phyloP scores from a whole-genome alignment of 2,797 vertebrate genomes.

The Halcyon chelicuti region DNA sequence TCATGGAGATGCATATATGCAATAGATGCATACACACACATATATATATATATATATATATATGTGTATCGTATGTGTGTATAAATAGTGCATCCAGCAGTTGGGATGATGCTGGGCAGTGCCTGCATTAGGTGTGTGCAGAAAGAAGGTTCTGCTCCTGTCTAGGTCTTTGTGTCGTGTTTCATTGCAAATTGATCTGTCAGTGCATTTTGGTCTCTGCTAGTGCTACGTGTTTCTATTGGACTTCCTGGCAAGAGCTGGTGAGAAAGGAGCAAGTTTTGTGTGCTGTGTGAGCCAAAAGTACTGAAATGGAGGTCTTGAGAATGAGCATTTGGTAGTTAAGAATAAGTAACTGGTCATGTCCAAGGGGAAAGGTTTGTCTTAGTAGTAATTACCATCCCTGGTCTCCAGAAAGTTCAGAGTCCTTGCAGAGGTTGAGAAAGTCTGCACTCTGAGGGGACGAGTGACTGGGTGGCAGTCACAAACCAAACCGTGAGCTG shows the following conservation, averaged over 20 bases:
- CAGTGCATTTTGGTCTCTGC: background rate
- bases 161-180: background rate
- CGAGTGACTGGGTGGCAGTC: background rate
- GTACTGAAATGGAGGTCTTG: background rate
- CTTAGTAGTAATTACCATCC: background rate
- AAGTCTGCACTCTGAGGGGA: accelerated
- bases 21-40: background rate
- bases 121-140: background rate
- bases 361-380: background rate
- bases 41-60: too few species aligned
- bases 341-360: background rate
- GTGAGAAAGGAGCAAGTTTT: background rate
- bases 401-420: background rate
- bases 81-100: background rate
- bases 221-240: background rate
- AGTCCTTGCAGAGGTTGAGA: background rate
- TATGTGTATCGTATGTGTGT: accelerated
- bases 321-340: background rate
- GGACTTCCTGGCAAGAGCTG: background rate
- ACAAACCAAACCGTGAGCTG: background rate
- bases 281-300: background rate
- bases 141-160: background rate
- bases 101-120: background rate
- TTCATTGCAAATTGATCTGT: background rate
- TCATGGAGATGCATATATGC: background rate